phyloP scores from a whole-genome alignment of 2,113 vertebrate species.

The Nesogale talazaci region DNA sequence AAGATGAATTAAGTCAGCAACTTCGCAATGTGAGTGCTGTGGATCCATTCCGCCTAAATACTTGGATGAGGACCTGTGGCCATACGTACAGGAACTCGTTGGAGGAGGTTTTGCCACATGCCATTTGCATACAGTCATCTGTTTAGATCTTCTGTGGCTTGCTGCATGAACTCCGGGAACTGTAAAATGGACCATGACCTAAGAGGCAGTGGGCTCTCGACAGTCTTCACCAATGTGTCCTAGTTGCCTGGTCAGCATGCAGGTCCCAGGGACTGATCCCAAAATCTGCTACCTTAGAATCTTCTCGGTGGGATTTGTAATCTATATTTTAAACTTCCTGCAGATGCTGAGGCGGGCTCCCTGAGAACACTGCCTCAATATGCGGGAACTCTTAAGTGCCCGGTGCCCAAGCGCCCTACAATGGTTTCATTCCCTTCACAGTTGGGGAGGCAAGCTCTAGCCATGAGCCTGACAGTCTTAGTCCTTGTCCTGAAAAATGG shows the following conservation, averaged over 20 bases:
- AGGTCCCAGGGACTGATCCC: not conserved
- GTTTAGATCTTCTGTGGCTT: constrained; percentile 70
- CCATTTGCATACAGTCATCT: constrained; percentile 82
- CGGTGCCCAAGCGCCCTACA: constrained; percentile 16
- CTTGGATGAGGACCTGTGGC: constrained; percentile 79
- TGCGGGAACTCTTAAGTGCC: not conserved
- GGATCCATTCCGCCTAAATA: constrained; percentile 77
- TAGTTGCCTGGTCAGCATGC: not conserved
- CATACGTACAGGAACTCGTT: constrained; percentile 78
- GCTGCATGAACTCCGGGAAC: constrained; percentile 73
- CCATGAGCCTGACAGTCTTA: not conserved
- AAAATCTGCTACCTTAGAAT: not conserved
- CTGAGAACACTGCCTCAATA: not conserved
- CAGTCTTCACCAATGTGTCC: not conserved
- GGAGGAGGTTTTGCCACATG: constrained; percentile 77
- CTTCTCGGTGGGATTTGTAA: not conserved
- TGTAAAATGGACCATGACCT: constrained; percentile 22
- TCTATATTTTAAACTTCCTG: not conserved
- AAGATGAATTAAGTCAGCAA: constrained; percentile 77
- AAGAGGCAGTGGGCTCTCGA: not conserved
- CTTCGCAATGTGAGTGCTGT: constrained; percentile 68
- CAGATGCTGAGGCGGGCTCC: not conserved
- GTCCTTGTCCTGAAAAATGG: not conserved
- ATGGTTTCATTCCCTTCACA: constrained; percentile 60
- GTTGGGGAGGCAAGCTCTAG: not conserved